These are phyloP conservation scores for Rhizoglyphus robini DNA, from an alignment of 1,140 invertebrate species.

Conservation along the genomic window DNA sequence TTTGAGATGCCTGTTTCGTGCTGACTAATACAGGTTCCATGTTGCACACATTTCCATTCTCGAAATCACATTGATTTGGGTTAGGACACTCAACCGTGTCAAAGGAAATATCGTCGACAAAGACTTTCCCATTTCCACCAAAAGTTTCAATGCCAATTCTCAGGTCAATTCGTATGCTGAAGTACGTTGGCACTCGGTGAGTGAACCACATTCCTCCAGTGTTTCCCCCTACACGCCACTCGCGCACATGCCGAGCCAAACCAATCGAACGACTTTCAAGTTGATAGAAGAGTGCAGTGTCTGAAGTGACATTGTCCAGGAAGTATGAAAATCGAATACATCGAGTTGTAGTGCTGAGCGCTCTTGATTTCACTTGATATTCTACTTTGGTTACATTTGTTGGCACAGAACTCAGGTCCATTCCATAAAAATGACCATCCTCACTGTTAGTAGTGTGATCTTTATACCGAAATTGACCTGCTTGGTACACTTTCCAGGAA, in stretches of 20 bases:
- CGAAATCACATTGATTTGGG: not conserved
- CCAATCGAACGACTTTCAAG: no score
- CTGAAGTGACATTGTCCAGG: not conserved
- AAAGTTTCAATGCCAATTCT: not conserved
- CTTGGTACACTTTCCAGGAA: no score
- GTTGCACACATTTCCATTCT: not conserved
- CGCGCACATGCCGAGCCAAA: no score
- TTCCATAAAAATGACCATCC: not conserved
- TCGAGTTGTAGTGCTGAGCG: not conserved
- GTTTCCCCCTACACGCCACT: not conserved
- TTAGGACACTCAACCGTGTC: not conserved
- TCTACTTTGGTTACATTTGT: no score
- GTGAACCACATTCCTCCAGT: not conserved
- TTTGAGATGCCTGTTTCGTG: no score
- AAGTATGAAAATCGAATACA: not conserved
- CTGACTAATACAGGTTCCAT: not conserved
- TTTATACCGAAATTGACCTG: no score
- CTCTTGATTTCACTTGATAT: not conserved
- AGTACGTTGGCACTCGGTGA: not conserved
- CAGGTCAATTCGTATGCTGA: not conserved
- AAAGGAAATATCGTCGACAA: not conserved
- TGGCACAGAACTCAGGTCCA: not conserved
- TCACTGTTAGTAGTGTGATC: not conserved
- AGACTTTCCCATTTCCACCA: not conserved
- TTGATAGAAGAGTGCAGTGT: not conserved